Conservation (phyloP, 2,888 invertebrate species). For the Atrina japonica region DNA sequence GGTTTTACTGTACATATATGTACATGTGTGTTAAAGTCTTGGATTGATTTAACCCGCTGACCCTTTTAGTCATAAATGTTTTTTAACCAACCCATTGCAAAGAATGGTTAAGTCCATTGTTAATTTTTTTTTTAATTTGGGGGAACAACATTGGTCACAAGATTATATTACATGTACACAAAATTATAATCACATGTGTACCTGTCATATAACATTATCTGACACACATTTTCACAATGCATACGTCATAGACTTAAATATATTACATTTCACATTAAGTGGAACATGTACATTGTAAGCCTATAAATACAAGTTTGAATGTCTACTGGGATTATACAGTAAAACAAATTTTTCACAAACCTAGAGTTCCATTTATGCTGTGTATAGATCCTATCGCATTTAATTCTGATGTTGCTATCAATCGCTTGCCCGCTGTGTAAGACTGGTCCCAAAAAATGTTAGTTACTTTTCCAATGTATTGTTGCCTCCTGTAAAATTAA, state of each 20-base stretch:
- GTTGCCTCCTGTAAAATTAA: conserved; percentile 71
- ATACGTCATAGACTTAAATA: neutral
- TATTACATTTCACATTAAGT: neutral
- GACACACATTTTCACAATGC: too few relatives aligned
- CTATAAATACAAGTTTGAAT: neutral
- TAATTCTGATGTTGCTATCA: conserved; percentile 74
- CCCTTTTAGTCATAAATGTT: too few relatives aligned
- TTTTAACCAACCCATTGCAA: too few relatives aligned
- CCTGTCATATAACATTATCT: too few relatives aligned
- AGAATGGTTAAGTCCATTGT: too few relatives aligned
- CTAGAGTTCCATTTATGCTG: conserved; percentile 74
- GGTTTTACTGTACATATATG: neutral
- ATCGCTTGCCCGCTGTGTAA: conserved; percentile 64
- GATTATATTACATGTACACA: too few relatives aligned
- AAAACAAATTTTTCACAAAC: conserved; percentile 55
- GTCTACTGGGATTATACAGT: neutral
- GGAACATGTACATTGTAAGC: too few relatives aligned
- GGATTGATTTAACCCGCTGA: too few relatives aligned
- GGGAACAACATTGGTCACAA: too few relatives aligned
- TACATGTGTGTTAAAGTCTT: too few relatives aligned
- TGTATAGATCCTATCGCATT: conserved; percentile 77
- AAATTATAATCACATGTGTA: too few relatives aligned
- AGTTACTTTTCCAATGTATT: conserved; percentile 72
- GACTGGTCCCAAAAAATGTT: conserved; percentile 73
- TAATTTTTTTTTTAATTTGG: too few relatives aligned